phyloP scores from a whole-genome alignment of 2,888 invertebrate species.

The Apodemia zela region DNA sequence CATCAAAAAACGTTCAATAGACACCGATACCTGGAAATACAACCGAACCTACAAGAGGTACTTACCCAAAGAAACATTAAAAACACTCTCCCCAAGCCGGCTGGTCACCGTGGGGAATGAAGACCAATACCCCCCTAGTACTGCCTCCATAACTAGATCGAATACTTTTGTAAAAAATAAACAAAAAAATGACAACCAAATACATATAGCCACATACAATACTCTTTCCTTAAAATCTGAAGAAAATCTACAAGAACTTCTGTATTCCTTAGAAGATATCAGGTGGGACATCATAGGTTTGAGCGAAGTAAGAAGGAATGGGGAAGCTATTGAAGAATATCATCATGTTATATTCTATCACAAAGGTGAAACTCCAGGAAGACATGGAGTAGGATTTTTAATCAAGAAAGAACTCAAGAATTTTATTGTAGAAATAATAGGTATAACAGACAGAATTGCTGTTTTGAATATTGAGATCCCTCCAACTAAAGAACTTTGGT shows the following conservation, averaged over 20 bases:
- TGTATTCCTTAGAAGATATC: neutral
- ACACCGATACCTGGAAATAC: too few relatives aligned
- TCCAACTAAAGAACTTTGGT: constrained; percentile 6
- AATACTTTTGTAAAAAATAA: neutral
- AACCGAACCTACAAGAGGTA: neutral
- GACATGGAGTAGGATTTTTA: neutral
- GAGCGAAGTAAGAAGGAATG: neutral
- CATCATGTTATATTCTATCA: neutral
- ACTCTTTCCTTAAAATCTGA: neutral
- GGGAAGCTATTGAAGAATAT: neutral
- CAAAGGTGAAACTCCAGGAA: constrained; percentile 1
- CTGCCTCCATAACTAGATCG: neutral
- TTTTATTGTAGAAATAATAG: constrained; percentile 7
- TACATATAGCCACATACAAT: constrained; percentile 1
- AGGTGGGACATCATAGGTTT: neutral
- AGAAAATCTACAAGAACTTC: neutral
- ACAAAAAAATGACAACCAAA: neutral
- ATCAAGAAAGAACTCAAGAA: constrained; percentile 13
- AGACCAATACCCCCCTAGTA: neutral
- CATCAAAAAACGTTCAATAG: neutral
- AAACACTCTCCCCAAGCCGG: neutral
- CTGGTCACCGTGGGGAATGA: constrained; percentile 1
- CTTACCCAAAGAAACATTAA: neutral
- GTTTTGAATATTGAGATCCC: constrained; percentile 10
- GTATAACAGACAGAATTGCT: neutral